Percentiles rank a stretch among this genome's conserved stretches.
phyloP scores from a whole-genome alignment of 2,797 vertebrate species.

The Brachyrhaphis roseni region DNA sequence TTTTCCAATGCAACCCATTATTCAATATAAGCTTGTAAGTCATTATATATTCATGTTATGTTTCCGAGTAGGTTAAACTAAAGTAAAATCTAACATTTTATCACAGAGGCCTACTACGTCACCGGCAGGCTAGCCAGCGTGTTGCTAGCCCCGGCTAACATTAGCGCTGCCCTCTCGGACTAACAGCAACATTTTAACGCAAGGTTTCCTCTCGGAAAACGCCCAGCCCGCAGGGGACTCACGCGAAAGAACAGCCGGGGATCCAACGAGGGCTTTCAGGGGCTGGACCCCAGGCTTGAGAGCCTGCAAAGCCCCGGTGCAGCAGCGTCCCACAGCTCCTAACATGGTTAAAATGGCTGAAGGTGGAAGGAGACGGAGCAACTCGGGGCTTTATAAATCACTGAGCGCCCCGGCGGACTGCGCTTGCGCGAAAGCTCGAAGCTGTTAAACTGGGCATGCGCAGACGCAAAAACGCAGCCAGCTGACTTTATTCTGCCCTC shows the following conservation, averaged over 20 bases:
- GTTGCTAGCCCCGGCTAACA: constrained; percentile 53
- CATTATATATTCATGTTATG: accelerated
- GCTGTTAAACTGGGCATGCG: constrained; percentile 49
- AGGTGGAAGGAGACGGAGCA: constrained; percentile 80
- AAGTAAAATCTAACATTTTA: neutral
- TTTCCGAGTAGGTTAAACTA: accelerated
- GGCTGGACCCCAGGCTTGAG: constrained; percentile 80
- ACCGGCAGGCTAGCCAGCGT: constrained; percentile 38
- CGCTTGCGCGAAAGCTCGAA: constrained; percentile 66
- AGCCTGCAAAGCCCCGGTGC: constrained; percentile 80
- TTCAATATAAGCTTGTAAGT: accelerated
- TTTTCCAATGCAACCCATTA: accelerated
- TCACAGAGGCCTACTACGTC: constrained; percentile 62
- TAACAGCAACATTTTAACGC: neutral
- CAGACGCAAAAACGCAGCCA: accelerated
- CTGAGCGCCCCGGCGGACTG: constrained; percentile 19
- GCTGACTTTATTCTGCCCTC: constrained; percentile 62
- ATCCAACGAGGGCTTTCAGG: constrained; percentile 78
- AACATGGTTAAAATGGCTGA: constrained; percentile 87
- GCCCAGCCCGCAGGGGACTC: constrained; percentile 44
- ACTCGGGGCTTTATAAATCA: constrained; percentile 71
- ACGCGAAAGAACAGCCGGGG: constrained; percentile 82
- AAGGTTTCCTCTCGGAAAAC: neutral
- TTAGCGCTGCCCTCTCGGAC: constrained; percentile 42
- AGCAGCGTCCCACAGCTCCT: constrained; percentile 83